A percentile compares a stretch with the other conserved stretches of the same genome.
These are phyloP conservation scores for Uria aalge DNA, from an alignment of 2,113 vertebrate genomes.

Conservation along the genomic window DNA sequence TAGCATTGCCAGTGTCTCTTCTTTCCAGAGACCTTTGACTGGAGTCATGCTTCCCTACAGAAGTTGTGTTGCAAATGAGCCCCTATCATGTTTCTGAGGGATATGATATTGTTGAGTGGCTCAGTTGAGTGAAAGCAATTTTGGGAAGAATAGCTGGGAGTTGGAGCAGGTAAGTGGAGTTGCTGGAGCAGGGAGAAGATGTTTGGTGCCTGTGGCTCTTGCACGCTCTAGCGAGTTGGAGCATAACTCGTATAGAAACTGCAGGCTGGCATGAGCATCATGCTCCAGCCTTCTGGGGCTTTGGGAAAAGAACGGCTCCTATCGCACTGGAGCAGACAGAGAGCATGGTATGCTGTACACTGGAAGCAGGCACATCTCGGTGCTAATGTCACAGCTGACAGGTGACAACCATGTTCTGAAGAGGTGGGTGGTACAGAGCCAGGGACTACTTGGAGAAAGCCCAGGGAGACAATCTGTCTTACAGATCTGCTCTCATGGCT, in stretches of 20 bases:
- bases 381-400: not conserved
- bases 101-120: not conserved
- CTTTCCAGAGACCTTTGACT: not conserved
- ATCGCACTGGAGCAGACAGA: not conserved
- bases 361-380: not conserved
- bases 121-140: not conserved
- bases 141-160: not conserved
- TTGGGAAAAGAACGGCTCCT: not conserved
- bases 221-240: not conserved
- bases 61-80: not conserved
- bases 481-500: not conserved
- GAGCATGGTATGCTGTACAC: fast-evolving
- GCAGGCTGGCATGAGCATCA: fast-evolving
- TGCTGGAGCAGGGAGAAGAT: not conserved
- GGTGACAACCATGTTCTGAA: not conserved
- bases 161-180: not conserved
- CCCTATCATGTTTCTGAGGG: not conserved
- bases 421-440: not conserved
- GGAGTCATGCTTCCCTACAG: not conserved
- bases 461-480: not conserved
- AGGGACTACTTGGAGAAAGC: not conserved
- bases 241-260: fast-evolving
- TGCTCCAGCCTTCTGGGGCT: not conserved
- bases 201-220: not conserved
- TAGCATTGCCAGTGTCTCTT: not conserved